A percentile compares a stretch with the other conserved stretches of the same genome.
phyloP scores from a whole-genome alignment of 2,888 invertebrate species.

The Incurvaria masculella region DNA sequence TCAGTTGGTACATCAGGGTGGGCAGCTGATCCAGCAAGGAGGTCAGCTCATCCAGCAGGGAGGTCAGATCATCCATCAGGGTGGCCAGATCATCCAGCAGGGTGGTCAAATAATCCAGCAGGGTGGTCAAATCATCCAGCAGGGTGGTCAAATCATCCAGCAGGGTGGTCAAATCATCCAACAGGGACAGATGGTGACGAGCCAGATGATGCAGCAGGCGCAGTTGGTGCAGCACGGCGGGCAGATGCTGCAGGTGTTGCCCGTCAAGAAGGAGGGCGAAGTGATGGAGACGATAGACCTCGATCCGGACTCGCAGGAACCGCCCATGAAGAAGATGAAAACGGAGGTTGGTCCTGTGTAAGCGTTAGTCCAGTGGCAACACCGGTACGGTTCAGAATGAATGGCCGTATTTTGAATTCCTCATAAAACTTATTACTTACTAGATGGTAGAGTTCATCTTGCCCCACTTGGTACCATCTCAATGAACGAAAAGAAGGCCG shows the following conservation, averaged over 20 bases:
- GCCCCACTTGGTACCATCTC: too few species aligned
- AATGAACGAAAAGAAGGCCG: too few species aligned
- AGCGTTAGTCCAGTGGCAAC: too few species aligned
- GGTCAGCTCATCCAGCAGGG: not conserved
- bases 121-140: not conserved
- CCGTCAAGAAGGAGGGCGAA: slow-evolving; percentile 23
- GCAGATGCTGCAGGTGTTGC: slow-evolving; percentile 11
- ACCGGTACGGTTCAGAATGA: too few species aligned
- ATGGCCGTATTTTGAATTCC: too few species aligned
- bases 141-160: slow-evolving; percentile 13
- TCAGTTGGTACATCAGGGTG: not conserved
- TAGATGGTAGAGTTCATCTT: too few species aligned
- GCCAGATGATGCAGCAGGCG: slow-evolving; percentile 20
- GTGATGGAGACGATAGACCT: slow-evolving; percentile 28
- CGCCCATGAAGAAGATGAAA: slow-evolving; percentile 38
- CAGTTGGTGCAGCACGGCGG: slow-evolving; percentile 17
- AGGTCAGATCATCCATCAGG: too few species aligned
- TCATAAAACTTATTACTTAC: too few species aligned
- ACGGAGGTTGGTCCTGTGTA: slow-evolving; percentile 26
- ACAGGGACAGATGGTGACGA: too few species aligned
- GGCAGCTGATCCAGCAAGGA: not conserved
- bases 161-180: slow-evolving; percentile 7
- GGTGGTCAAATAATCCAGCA: not conserved
- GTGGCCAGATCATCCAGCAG: not conserved
- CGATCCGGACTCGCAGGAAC: slow-evolving; percentile 43